phyloP scores from a whole-genome alignment of 2,113 vertebrate genomes.

The Engraulis encrasicolus region DNA sequence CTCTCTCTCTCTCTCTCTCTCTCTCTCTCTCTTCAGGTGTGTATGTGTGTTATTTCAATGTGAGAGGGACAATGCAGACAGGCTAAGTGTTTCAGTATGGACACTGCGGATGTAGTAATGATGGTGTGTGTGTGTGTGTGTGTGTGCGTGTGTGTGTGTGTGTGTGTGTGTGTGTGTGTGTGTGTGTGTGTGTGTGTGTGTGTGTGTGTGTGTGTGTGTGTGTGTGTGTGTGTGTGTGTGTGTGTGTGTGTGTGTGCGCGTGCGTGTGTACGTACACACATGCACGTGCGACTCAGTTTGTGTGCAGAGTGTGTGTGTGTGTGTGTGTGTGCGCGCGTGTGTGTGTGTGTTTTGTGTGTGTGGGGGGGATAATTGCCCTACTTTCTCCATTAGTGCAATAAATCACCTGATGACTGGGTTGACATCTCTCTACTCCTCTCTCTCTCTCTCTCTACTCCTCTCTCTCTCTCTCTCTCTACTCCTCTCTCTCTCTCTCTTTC shows the following conservation, averaged over 20 bases:
- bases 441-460: slow-evolving; percentile 32
- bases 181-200: neutral
- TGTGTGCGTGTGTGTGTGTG: slow-evolving; percentile 2
- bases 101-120: neutral
- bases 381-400: slow-evolving; percentile 59
- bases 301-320: no score
- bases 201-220: neutral
- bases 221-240: slow-evolving; percentile 8
- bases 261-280: neutral
- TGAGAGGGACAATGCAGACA: slow-evolving; percentile 16
- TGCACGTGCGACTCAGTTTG: neutral
- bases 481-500: slow-evolving; percentile 29
- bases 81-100: slow-evolving; percentile 16
- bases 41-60: slow-evolving; percentile 16
- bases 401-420: slow-evolving; percentile 44
- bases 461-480: slow-evolving; percentile 29
- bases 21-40: neutral
- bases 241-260: neutral
- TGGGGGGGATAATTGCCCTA: slow-evolving; percentile 47
- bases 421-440: slow-evolving; percentile 29
- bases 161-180: slow-evolving; percentile 1
- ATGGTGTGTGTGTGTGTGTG: neutral
- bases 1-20: no score
- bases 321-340: neutral
- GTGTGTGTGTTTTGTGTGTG: neutral